Percentiles rank a stretch among this genome's conserved stretches.
Evolutionary conservation across 2,797 vertebrate species (phyloP).

Genomic region (Amazonetta brasiliensis): DNA sequence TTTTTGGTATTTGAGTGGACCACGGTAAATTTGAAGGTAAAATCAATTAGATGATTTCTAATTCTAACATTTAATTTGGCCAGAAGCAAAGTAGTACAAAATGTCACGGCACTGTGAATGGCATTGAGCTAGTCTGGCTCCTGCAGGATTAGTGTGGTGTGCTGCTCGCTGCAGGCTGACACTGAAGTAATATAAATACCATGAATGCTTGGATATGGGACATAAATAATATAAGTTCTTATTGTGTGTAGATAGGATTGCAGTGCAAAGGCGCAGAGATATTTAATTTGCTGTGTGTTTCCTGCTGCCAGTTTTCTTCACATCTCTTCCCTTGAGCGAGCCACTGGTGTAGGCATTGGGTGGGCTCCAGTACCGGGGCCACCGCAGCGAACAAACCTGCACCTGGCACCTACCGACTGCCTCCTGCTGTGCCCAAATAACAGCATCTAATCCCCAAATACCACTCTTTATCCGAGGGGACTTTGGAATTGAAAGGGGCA

Average conservation of each 20-base stretch:
- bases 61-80: background rate
- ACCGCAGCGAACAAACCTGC: rapidly evolving
- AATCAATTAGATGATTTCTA: background rate
- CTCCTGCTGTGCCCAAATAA: rapidly evolving
- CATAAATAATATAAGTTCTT: background rate
- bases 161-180: background rate
- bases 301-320: too few relatives aligned
- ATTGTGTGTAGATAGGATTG: background rate
- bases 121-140: background rate
- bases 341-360: rapidly evolving
- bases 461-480: background rate
- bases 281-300: background rate
- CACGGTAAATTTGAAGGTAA: background rate
- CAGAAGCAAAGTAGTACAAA: background rate
- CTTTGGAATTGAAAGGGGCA: background rate
- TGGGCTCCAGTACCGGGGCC: background rate
- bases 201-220: background rate
- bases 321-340: background rate
- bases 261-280: background rate
- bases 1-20: background rate
- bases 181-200: background rate
- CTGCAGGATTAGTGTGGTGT: background rate
- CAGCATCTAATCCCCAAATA: background rate
- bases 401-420: rapidly evolving
- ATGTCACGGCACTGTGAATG: background rate